Evolutionary conservation across 92 coral and sea anemone genomes (phyloP), one percentile per base, ranked within the genome.

Genomic region (Palythoa heliodiscus): DNA sequence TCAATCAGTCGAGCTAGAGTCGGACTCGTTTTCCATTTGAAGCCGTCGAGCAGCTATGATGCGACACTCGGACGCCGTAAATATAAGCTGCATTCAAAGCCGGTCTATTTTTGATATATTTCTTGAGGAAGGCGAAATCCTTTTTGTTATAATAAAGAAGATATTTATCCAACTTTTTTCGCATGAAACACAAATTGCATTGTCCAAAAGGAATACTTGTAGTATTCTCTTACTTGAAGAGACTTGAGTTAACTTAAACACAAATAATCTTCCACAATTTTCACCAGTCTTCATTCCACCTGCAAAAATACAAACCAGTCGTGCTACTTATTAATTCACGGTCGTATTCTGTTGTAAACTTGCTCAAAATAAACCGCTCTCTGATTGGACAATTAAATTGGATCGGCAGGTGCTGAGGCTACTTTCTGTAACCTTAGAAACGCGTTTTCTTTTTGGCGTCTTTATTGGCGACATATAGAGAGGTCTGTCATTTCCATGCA

Each of bases 351-450:
- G 73, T 80, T 80, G 74, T 80, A 47, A 80, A 80, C n/a, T 14
- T 43, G 61, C 63, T 29, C 25, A 17, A 80, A 80, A 48, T 71
- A 80, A 80, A n/a, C 83, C 64, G 84, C 76, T 23, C 68, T 84
- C 91, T 92, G 95, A 94, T 94, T 94, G 93, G 98, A 35, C 83
- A 53, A 73, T 77, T 75, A 63, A 76, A 71, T 70, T 47, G 91
- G 77, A 75, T 63, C 83, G 87, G 84, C 98, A 94, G 98, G 98
- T 94, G 98, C 86, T 90, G 54, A 77, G 74, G 88, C 77, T 64
- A 79, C 86, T 40, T 55, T 78, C 64, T 60, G 97, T 89, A 50
- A 61, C 92, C 86, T 84, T 86, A 87, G 93, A 39, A 75, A 90
- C 93, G 19, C 25, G 50, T 70, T 81, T 55, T 52, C 11, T 61